Base-by-base conservation (phyloP, 2,888 invertebrate genomes). In the Pocota personata region DNA sequence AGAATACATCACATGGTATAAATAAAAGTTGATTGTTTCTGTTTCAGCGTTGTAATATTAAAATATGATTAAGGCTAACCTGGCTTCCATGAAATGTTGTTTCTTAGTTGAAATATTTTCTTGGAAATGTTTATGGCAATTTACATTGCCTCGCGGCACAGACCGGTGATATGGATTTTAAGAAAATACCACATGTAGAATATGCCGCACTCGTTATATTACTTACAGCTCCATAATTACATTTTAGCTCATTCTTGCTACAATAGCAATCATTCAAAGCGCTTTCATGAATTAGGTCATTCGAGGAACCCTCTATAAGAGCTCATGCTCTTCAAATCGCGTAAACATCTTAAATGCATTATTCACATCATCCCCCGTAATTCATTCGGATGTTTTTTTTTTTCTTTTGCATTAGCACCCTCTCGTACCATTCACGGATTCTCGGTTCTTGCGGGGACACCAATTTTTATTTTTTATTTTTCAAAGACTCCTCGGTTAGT, bases 341-440 rank as follows among this genome's bases (percentile, higher is more conserved):
- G 40, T 40, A 19, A 50, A 60, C 50, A 32, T 35, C 37, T 67
- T 60, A 50, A 67, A 67, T 77, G 30, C 67, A 77, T 77, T 67
- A 77, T 69, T 62, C 64, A 40, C 64, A 43, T 55, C 64, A 24
- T 64, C 32, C 50, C 10, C 35, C 64, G 62, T 16, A 62, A 62
- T 52, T 52, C 7, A 30, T 37, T 35, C 19, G 16, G n/a, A n/a
- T 50, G 48, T 37, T 7, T 37, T 30, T 5, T 12, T 12, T 8
- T 16, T 32, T 16, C 50, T 30, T 8, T 10, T n/a, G 3, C 43
- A 16, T 4, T 8, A 6, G 52, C n/a, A 52, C 32, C 24, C 30
- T 21, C 58, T 24, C 19, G 3, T 24, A 24, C 32, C 24, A 35
- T 62, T 40, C 19, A 48, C 40, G 19, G 12, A n/a, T 35, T 55